Evolutionary conservation across 1,140 invertebrate genomes (phyloP).

Genomic region (Whitmania pigra): DNA sequence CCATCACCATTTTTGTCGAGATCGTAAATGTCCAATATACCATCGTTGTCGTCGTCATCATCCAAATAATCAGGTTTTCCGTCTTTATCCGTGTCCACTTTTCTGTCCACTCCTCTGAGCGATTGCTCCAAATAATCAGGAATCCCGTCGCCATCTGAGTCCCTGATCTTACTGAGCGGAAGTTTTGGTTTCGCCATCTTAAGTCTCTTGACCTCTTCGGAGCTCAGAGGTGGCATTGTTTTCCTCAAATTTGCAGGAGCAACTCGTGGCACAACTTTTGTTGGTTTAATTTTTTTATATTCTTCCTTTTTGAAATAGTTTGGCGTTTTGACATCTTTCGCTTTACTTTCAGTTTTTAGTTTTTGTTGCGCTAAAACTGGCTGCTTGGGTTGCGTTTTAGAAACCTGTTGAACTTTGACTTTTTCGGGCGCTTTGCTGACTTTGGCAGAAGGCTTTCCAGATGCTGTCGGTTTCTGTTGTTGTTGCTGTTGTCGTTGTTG

Average conservation of each 20-base stretch:
- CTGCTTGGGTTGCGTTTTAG: not conserved
- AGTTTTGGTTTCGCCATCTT: not conserved
- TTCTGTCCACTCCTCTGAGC: conserved; percentile 13
- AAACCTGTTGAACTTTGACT: not conserved
- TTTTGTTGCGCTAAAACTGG: not conserved
- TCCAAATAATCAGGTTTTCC: conserved; percentile 19
- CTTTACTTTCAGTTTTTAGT: too few species aligned
- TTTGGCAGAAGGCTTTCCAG: not conserved
- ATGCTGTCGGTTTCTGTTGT: not conserved
- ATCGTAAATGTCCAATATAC: conserved; percentile 15
- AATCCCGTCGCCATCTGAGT: conserved; percentile 16
- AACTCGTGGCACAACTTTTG: not conserved
- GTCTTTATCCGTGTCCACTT: conserved; percentile 15
- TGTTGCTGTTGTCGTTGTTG: too few species aligned
- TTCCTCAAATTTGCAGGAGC: too few species aligned
- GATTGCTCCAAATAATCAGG: conserved; percentile 17
- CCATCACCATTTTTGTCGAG: conserved; percentile 15
- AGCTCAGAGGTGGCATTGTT: not conserved
- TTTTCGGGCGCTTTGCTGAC: not conserved
- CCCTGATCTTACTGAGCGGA: not conserved
- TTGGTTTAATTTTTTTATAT: not conserved
- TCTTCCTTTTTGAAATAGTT: not conserved
- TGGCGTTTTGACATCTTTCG: not conserved
- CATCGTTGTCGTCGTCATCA: conserved; percentile 16
- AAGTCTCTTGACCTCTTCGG: not conserved